These are phyloP conservation scores for Myocastor coypus DNA, from an alignment of 2,113 vertebrate genomes.

Conservation along the genomic window DNA sequence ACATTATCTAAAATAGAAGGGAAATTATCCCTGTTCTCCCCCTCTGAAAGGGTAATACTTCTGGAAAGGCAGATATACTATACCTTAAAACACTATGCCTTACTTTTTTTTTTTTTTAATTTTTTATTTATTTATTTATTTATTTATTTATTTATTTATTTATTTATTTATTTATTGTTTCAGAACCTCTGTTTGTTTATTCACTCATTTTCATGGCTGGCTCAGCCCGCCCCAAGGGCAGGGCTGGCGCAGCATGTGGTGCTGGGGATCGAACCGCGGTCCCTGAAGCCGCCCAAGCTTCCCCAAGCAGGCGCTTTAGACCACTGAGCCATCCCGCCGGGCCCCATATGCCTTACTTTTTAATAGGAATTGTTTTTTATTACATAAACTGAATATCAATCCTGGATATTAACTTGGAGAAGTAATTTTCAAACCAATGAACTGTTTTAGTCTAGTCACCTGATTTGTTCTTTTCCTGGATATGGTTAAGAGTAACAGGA, in stretches of 20 bases:
- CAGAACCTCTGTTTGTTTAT: too few species aligned
- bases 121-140: too few species aligned
- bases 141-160: too few species aligned
- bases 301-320: too few species aligned
- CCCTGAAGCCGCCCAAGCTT: too few species aligned
- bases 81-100: neutral
- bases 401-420: conserved; percentile 14
- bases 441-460: neutral
- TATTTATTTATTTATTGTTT: too few species aligned
- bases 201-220: too few species aligned
- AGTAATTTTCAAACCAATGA: conserved; percentile 43
- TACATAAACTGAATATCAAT: neutral
- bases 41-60: neutral
- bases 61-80: neutral
- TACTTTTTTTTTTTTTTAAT: too few species aligned
- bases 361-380: neutral
- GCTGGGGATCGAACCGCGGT: too few species aligned
- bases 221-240: too few species aligned
- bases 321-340: too few species aligned
- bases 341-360: neutral
- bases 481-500: neutral
- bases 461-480: neutral
- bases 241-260: too few species aligned
- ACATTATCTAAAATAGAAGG: conserved; percentile 20
- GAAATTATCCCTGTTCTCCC: neutral